Base-by-base conservation (phyloP, 2,113 vertebrate species). In the Albula glossodonta region DNA sequence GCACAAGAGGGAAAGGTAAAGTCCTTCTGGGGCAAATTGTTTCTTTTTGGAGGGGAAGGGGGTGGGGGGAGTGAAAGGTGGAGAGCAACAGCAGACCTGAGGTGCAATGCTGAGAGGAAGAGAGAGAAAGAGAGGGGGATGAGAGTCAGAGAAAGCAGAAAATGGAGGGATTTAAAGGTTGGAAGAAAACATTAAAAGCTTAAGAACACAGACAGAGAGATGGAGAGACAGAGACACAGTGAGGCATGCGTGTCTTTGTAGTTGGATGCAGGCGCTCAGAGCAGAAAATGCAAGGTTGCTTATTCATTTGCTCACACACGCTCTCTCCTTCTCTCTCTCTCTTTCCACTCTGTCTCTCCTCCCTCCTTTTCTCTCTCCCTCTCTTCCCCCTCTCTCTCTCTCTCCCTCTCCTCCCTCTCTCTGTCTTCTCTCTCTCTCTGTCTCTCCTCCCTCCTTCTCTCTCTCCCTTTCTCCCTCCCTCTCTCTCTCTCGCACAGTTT, bases 201-300 rank as follows among this genome's bases (percentile, higher is more conserved):
- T 19, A 82, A 31, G 50, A 60, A 51, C 4, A 80, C 4, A 80
- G 80, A 79, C 63, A 11, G 2, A 84, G 89, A 80, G 79, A 53
- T 48, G 52, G 51, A 87, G 50, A 84, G 53, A 74, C 51, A 6
- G 79, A 88, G 86, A 88, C 66, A 90, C 83, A 90, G 89, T 91
- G 93, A 83, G 88, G 87, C 89, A 91, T 92, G 91, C 92, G 87
- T 90, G 91, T 88, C 86, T 88, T 92, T 90, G 86, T 88, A 90
- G 87, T 22, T 83, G 91, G 92, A 92, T 92, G 93, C 90, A 90
- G 91, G 84, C 80, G 92, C 91, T 92, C 91, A 87, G 85, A 94
- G 91, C 90, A 87, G 90, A 92, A 92, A 90, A 91, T 81, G 87
- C 87, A 92, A 95, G 92, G 93, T 92, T 93, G 94, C 93, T 93